Evolutionary conservation across 2,888 invertebrate genomes (phyloP).

Genomic region (Folsomia manolachei): DNA sequence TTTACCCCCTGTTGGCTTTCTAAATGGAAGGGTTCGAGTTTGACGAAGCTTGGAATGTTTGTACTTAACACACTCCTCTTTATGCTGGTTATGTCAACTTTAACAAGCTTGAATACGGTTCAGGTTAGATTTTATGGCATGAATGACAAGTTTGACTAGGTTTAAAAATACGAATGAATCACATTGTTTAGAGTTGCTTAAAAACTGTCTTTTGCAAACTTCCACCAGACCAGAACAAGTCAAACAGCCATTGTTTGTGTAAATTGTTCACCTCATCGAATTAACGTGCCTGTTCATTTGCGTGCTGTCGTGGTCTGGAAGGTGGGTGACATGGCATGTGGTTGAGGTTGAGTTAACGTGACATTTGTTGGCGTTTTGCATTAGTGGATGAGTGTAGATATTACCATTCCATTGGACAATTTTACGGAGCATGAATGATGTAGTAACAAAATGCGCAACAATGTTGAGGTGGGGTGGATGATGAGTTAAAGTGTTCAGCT

Average conservation of each 20-base stretch:
- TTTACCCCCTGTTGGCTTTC: no score
- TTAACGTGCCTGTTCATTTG: not conserved
- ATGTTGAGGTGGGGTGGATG: no score
- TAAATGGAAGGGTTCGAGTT: no score
- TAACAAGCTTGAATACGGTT: not conserved
- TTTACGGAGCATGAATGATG: no score
- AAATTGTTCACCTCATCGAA: not conserved
- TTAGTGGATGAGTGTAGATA: no score
- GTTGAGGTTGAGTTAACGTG: not conserved
- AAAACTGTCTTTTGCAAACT: not conserved
- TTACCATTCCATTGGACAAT: no score
- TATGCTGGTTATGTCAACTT: no score
- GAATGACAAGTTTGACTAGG: not conserved
- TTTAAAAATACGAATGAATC: not conserved
- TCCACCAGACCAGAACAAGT: not conserved
- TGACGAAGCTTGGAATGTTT: not conserved
- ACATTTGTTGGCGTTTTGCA: not conserved
- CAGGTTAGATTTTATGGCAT: no score
- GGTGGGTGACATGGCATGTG: no score
- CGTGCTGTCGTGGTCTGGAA: not conserved
- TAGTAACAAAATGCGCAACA: no score
- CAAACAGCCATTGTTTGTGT: not conserved
- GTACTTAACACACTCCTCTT: not conserved
- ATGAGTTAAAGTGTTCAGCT: no score
- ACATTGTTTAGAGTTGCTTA: not conserved